These are phyloP conservation scores for Cremastobaeus sp. DNA, from an alignment of 2,888 invertebrate genomes.

Conservation along the genomic window DNA sequence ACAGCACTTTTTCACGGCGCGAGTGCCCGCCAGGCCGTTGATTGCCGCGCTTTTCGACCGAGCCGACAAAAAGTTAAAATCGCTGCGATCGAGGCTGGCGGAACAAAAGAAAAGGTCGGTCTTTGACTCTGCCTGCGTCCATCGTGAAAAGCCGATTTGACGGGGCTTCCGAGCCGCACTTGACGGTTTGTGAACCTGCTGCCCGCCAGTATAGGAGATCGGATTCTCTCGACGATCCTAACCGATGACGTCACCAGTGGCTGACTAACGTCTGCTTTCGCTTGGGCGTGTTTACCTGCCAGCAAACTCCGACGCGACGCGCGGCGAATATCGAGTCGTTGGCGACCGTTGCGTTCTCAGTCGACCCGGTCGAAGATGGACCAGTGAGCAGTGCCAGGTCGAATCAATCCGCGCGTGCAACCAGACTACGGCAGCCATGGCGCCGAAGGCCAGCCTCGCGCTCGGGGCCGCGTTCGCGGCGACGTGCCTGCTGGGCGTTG, in stretches of 20 bases:
- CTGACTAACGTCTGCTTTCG: slow-evolving; percentile 45
- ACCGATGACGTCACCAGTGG: slow-evolving; percentile 50
- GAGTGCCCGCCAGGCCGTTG: too few relatives aligned
- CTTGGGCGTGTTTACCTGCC: slow-evolving; percentile 55
- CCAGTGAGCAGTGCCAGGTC: slow-evolving; percentile 17
- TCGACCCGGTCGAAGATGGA: slow-evolving; percentile 3
- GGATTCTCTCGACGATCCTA: slow-evolving; percentile 20
- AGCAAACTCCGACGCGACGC: slow-evolving; percentile 33
- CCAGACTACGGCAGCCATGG: slow-evolving; percentile 5
- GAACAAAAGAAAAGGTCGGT: too few relatives aligned
- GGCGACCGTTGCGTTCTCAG: neutral
- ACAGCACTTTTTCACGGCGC: too few relatives aligned
- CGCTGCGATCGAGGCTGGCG: too few relatives aligned
- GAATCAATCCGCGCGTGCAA: slow-evolving; percentile 1
- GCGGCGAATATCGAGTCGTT: slow-evolving; percentile 2
- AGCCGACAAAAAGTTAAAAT: too few relatives aligned
- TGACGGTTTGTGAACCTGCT: slow-evolving; percentile 16
- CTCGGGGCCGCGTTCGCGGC: slow-evolving; percentile 56
- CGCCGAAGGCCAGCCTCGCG: slow-evolving; percentile 5
- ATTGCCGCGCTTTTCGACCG: too few relatives aligned
- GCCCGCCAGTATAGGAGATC: neutral
- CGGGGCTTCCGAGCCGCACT: slow-evolving; percentile 2
- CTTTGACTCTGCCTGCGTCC: too few relatives aligned
- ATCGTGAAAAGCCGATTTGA: too few relatives aligned
- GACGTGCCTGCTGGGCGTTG: slow-evolving; percentile 81